phyloP scores from a whole-genome alignment of 2,113 vertebrate genomes.

The Aplodontia rufa region DNA sequence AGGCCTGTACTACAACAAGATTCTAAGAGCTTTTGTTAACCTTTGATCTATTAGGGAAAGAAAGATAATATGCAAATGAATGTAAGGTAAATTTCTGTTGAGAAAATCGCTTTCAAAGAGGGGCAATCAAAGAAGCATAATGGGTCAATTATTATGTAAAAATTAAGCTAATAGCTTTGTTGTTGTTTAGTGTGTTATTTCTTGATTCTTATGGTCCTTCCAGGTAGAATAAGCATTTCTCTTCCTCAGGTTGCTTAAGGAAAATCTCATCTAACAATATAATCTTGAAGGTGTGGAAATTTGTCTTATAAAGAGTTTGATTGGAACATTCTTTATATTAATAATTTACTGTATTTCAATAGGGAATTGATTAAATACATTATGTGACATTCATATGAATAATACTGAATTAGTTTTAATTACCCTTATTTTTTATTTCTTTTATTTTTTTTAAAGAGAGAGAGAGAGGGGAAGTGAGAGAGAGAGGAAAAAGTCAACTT shows the following conservation, averaged over 20 bases:
- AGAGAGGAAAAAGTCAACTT: no score
- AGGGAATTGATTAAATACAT: neutral
- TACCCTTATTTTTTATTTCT: no score
- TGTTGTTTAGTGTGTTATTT: neutral
- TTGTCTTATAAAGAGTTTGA: constrained; percentile 11
- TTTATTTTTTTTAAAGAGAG: no score
- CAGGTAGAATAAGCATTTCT: neutral
- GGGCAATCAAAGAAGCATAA: neutral
- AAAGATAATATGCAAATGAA: neutral
- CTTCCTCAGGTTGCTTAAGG: neutral
- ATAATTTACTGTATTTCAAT: neutral
- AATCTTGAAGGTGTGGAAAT: neutral
- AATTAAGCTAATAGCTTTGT: neutral
- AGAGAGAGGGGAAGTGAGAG: no score
- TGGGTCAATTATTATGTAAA: neutral
- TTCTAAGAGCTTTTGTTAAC: neutral
- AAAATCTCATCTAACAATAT: neutral
- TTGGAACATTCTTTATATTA: neutral
- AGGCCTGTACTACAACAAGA: neutral
- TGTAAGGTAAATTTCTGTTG: neutral
- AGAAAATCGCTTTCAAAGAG: neutral
- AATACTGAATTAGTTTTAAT: neutral
- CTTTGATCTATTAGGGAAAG: neutral
- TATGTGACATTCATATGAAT: neutral
- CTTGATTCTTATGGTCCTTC: neutral